Conservation (phyloP, 2,797 vertebrate genomes). For the Platalea minor region DNA sequence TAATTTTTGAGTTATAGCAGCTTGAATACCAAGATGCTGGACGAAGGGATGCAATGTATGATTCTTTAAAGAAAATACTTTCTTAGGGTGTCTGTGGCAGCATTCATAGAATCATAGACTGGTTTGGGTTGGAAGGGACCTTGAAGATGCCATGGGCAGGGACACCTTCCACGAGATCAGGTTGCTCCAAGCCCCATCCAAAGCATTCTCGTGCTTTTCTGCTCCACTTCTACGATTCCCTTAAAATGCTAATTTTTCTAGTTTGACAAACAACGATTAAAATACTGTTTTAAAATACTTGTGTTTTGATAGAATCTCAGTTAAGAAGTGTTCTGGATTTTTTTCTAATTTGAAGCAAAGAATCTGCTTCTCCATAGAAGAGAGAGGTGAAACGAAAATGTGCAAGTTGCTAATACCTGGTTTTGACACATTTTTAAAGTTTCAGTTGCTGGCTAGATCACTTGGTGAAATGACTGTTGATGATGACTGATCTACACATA, state of each 20-base stretch:
- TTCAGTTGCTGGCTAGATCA: background rate
- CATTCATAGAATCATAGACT: background rate
- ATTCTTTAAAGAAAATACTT: background rate
- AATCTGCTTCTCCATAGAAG: background rate
- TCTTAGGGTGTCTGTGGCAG: background rate
- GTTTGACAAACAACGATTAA: background rate
- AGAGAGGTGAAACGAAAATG: background rate
- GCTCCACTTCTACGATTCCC: background rate
- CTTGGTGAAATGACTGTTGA: background rate
- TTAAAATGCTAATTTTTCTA: background rate
- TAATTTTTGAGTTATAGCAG: background rate
- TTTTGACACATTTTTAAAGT: background rate
- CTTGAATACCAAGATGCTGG: background rate
- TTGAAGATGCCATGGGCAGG: background rate
- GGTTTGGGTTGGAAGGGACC: too few species aligned
- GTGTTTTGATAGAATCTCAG: background rate
- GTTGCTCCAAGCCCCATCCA: background rate
- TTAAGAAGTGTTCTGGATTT: background rate
- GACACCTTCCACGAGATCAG: background rate
- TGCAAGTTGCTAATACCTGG: background rate
- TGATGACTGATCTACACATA: background rate
- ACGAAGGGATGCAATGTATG: too few species aligned
- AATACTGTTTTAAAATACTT: background rate
- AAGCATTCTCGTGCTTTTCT: background rate
- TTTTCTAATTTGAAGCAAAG: background rate